Evolutionary conservation across 2,113 vertebrate genomes (phyloP).

Genomic region (Archilochus colubris): DNA sequence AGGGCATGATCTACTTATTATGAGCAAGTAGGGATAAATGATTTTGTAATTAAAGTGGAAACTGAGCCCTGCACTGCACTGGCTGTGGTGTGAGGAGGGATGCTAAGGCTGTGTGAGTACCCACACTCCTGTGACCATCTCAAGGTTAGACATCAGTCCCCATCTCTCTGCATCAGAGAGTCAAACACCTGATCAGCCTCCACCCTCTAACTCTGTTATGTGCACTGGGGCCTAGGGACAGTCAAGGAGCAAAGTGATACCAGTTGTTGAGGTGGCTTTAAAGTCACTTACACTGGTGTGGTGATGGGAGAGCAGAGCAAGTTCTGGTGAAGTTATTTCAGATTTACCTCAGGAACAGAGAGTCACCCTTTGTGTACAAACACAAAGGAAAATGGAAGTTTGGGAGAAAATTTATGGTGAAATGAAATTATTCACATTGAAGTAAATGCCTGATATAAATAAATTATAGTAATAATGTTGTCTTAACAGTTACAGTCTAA

Average conservation of each 20-base stretch:
- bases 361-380: not conserved
- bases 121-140: not conserved
- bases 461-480: not conserved
- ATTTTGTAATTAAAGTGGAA: conserved; percentile 54
- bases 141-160: not conserved
- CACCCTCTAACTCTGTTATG: not conserved
- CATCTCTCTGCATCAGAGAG: not conserved
- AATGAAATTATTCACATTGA: not conserved
- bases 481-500: not conserved
- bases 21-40: conserved; percentile 27
- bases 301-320: accelerated
- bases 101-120: not conserved
- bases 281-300: not conserved
- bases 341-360: not conserved
- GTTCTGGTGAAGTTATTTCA: not conserved
- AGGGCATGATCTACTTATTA: conserved; percentile 32
- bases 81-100: not conserved
- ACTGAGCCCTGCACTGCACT: not conserved
- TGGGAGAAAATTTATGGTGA: not conserved
- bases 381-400: not conserved
- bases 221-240: not conserved
- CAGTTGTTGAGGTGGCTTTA: not conserved
- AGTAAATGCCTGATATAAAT: not conserved
- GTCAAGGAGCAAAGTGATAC: not conserved
- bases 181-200: not conserved